Evolutionary conservation across 2,113 vertebrate species (phyloP), one percentile per base, ranked within the genome.

Genomic region (Oenanthe melanoleuca): DNA sequence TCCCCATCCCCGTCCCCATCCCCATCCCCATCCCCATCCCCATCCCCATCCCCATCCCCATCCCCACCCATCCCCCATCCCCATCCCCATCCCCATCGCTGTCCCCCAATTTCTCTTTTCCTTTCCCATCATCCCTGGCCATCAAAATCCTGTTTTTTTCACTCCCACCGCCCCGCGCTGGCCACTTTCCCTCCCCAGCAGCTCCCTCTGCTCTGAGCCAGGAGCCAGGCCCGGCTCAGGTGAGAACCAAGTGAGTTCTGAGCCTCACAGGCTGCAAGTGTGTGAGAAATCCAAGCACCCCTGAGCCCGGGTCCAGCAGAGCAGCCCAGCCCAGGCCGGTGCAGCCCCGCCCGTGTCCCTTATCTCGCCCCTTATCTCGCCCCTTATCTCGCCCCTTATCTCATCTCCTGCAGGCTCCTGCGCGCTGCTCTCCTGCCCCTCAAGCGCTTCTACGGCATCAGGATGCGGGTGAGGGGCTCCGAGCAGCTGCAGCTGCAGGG

Each of bases 381-480:
- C 23, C 29, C 60, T 49, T 49, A 19, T 65, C 60, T 20, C 29
- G 15, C 9, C 22, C 63, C 11, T 33, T 24, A 8, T 38, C n/a
- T 38, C 38, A 40, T 42, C 71, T 42, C 60, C 0, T 5, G 2
- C 28, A 82, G 98, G 97, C 75, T 98, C 74, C 94, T 98, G 71
- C 93, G 97, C 12, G 96, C 98, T 8, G 96, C 93, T 8, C 79
- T 98, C 65, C 97, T 96, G 52, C 98, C 98, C 85, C 86, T 98
- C 95, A 98, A 98, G 80, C 97, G 69, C 93, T 72, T 98, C 66
- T 98, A 86, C 6, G 98, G 98, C 82, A 98, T 98, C 94, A 96
- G 97, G 78, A 97, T 98, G 60, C 93, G 95, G 78, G 98, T 98
- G 61, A 67, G 80, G 34, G 98, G 98, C 77, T 89, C 96, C 2